These are phyloP conservation scores for Cacajao melanocephalus DNA, from an alignment of 2,797 vertebrate genomes.

Conservation along the genomic window DNA sequence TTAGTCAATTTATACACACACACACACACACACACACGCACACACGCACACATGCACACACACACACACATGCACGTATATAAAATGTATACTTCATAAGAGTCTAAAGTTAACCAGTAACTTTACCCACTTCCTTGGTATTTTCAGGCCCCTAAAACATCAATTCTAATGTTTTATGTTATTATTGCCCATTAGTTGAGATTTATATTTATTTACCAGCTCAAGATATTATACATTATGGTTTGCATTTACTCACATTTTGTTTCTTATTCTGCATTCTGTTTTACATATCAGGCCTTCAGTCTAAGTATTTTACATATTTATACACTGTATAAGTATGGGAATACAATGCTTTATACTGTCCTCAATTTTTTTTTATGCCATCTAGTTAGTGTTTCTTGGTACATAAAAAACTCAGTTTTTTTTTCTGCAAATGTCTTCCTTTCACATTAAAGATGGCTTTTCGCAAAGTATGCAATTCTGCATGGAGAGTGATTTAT, in stretches of 20 bases:
- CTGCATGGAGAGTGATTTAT: background rate
- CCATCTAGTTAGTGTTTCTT: background rate
- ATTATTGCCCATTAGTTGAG: background rate
- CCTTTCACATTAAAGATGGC: background rate
- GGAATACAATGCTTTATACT: background rate
- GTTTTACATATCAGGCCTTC: background rate
- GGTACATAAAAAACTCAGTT: background rate
- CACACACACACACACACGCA: no score
- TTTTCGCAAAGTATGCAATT: background rate
- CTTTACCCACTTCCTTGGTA: background rate
- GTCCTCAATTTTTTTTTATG: background rate
- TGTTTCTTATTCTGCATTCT: background rate
- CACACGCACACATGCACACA: no score
- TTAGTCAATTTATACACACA: background rate
- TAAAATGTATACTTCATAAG: background rate
- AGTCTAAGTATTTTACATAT: background rate
- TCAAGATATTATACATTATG: background rate
- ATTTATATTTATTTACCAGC: background rate
- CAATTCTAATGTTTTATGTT: background rate
- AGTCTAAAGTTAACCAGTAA: background rate
- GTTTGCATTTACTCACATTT: background rate
- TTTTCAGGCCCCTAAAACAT: background rate
- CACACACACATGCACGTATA: background rate
- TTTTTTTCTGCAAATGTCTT: background rate
- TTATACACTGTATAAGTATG: background rate